phyloP scores from a whole-genome alignment of 2,888 invertebrate genomes.

The Byasa hedistus region DNA sequence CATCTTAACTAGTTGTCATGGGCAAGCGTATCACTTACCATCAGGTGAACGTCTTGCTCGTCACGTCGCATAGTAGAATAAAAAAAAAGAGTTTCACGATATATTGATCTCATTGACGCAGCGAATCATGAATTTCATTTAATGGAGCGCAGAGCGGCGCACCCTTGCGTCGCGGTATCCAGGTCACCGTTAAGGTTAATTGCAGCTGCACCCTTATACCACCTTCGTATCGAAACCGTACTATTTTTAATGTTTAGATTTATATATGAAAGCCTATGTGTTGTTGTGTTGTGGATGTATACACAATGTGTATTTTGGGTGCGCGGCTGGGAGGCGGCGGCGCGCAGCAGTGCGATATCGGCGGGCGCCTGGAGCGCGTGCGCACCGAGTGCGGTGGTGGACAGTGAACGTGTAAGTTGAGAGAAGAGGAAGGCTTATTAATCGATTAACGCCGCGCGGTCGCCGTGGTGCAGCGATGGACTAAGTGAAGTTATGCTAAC shows the following conservation, averaged over 20 bases:
- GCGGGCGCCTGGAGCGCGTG: slow-evolving; percentile 58
- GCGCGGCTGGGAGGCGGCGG: slow-evolving; percentile 49
- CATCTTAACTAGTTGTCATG: no score
- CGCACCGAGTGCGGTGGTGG: slow-evolving; percentile 45
- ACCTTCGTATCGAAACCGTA: slow-evolving; percentile 38
- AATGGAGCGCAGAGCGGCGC: not conserved
- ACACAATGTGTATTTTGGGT: slow-evolving; percentile 75
- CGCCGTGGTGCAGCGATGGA: slow-evolving; percentile 46
- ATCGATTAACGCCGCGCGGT: slow-evolving; percentile 63
- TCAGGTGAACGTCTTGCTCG: no score
- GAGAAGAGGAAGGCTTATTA: slow-evolving; percentile 53
- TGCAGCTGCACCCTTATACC: slow-evolving; percentile 43
- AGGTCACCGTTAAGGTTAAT: slow-evolving; percentile 49
- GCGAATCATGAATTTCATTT: not conserved
- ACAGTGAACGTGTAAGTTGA: slow-evolving; percentile 67
- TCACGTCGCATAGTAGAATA: no score
- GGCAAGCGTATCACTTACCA: no score
- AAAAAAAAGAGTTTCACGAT: no score
- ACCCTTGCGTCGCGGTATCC: slow-evolving; percentile 30
- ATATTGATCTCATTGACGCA: not conserved
- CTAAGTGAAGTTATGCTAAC: slow-evolving; percentile 70
- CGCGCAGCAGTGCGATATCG: slow-evolving; percentile 55
- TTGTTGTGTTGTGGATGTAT: slow-evolving; percentile 68
- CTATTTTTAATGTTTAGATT: slow-evolving; percentile 69
- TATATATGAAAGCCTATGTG: slow-evolving; percentile 61